Evolutionary conservation across 2,888 invertebrate species (phyloP).

Genomic region (Macaria notata): DNA sequence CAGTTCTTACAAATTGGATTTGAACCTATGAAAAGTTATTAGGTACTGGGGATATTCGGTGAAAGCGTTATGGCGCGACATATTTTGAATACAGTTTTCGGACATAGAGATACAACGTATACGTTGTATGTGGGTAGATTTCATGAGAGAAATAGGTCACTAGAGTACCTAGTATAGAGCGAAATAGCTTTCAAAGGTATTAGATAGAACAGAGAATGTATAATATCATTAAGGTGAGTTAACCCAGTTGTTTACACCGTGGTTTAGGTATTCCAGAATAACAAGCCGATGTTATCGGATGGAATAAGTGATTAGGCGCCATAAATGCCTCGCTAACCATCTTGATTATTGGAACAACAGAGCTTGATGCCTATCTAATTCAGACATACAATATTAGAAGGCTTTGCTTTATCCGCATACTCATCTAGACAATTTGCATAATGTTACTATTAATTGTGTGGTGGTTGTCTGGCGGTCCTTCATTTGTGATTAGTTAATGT

Average conservation of each 20-base stretch:
- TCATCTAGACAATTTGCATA: conserved; percentile 4
- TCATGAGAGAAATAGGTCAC: no score
- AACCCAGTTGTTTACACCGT: conserved; percentile 7
- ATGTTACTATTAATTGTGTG: background rate
- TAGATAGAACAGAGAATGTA: conserved; percentile 4
- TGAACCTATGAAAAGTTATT: conserved; percentile 50
- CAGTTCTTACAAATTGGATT: conserved; percentile 67
- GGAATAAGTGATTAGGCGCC: conserved; percentile 10
- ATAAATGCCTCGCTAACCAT: conserved; percentile 14
- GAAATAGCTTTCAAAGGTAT: conserved; percentile 3
- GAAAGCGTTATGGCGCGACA: conserved; percentile 24
- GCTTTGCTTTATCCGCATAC: conserved; percentile 2
- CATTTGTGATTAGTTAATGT: no score
- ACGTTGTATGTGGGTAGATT: background rate
- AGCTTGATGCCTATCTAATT: conserved; percentile 19
- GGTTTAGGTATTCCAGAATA: conserved; percentile 7
- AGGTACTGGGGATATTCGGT: conserved; percentile 42
- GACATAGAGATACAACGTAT: background rate
- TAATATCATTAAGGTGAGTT: conserved; percentile 4
- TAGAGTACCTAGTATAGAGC: background rate
- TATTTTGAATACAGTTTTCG: conserved; percentile 17
- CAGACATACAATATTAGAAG: background rate
- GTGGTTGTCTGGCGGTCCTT: no score
- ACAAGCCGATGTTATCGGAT: conserved; percentile 7
- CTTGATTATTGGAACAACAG: conserved; percentile 11